These are phyloP conservation scores for Penaeus chinensis DNA, from an alignment of 1,140 invertebrate species.

Conservation along the genomic window DNA sequence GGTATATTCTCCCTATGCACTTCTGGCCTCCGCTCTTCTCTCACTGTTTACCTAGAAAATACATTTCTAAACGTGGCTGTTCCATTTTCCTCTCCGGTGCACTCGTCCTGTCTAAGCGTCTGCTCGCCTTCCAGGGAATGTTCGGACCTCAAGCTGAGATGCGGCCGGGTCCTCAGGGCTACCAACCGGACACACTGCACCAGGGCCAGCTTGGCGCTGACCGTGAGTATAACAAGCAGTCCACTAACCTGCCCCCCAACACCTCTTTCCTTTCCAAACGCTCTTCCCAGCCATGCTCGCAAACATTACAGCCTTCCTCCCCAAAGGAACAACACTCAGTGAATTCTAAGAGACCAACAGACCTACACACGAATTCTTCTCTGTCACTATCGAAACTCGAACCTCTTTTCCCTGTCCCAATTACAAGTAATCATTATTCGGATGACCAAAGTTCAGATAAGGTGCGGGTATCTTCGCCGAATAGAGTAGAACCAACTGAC, in stretches of 20 bases:
- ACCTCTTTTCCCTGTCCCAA: slow-evolving; percentile 44
- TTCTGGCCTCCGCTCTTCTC: slow-evolving; percentile 14
- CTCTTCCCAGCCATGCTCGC: slow-evolving; percentile 48
- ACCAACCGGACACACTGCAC: slow-evolving; percentile 48
- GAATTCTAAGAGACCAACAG: slow-evolving; percentile 37
- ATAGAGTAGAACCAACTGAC: not conserved
- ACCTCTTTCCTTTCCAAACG: slow-evolving; percentile 56
- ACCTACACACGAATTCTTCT: slow-evolving; percentile 47
- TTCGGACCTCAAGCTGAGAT: slow-evolving; percentile 46
- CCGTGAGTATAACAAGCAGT: slow-evolving; percentile 57
- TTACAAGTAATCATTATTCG: slow-evolving; percentile 36
- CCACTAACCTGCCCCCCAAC: slow-evolving; percentile 45
- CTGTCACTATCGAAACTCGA: slow-evolving; percentile 42
- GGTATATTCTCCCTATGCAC: slow-evolving; percentile 45
- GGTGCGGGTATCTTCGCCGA: slow-evolving; percentile 2
- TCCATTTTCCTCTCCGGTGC: not conserved
- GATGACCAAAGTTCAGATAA: slow-evolving; percentile 14
- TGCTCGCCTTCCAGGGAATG: slow-evolving; percentile 53
- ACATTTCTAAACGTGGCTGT: not conserved
- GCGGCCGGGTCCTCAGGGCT: slow-evolving; percentile 43
- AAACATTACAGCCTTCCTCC: slow-evolving; percentile 40
- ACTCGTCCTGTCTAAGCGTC: slow-evolving; percentile 17
- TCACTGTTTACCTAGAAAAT: not conserved
- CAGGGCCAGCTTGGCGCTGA: slow-evolving; percentile 46
- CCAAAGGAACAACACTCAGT: slow-evolving; percentile 42